Evolutionary conservation across 2,797 vertebrate species (phyloP).

Genomic region (Esox lucius): DNA sequence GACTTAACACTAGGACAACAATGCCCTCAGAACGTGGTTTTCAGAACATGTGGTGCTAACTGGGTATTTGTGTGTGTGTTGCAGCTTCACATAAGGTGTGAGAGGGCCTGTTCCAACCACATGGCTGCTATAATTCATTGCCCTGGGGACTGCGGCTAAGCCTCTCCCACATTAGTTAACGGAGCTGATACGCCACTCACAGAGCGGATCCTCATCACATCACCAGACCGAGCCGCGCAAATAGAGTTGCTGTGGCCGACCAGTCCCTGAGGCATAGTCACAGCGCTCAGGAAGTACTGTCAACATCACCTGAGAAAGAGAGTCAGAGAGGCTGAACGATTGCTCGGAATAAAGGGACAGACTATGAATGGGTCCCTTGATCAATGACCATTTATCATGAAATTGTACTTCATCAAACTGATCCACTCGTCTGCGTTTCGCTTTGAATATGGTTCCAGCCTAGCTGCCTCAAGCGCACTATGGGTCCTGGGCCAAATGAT

Average conservation of each 20-base stretch:
- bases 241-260: slow-evolving; percentile 25
- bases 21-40: too few relatives aligned
- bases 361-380: slow-evolving; percentile 11
- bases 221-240: not conserved
- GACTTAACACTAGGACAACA: too few relatives aligned
- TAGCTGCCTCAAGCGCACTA: not conserved
- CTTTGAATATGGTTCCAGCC: not conserved
- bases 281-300: slow-evolving; percentile 17
- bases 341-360: slow-evolving; percentile 6
- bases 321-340: slow-evolving; percentile 8
- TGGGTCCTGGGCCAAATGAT: not conserved
- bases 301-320: slow-evolving; percentile 11
- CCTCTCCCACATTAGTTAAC: not conserved
- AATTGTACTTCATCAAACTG: not conserved
- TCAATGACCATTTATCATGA: slow-evolving; percentile 30
- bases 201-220: not conserved
- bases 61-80: not conserved
- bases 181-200: slow-evolving; percentile 8
- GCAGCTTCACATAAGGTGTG: not conserved
- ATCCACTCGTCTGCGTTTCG: not conserved
- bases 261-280: slow-evolving; percentile 60
- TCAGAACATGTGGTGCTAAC: not conserved
- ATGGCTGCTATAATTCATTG: not conserved
- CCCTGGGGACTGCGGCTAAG: not conserved
- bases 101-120: not conserved